These are phyloP conservation scores for Leptogaster cylindrica DNA, from an alignment of 2,888 invertebrate genomes.

Conservation along the genomic window DNA sequence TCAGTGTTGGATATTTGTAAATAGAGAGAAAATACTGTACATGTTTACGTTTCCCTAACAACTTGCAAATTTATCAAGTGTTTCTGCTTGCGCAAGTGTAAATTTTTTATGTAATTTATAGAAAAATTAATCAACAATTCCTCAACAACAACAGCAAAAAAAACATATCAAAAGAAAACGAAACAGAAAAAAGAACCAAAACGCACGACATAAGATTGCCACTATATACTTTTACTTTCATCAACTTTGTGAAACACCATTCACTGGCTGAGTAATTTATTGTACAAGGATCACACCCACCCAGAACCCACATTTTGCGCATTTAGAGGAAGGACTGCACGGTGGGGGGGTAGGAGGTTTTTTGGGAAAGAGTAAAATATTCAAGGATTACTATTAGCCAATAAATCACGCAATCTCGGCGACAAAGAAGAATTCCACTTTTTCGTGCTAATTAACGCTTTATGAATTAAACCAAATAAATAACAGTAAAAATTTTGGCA, in stretches of 20 bases:
- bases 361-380: not conserved
- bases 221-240: not conserved
- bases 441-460: slow-evolving; percentile 40
- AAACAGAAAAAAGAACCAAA: too few species aligned
- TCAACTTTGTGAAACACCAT: not conserved
- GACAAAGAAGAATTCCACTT: not conserved
- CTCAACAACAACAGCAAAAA: not conserved
- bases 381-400: not conserved
- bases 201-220: too few species aligned
- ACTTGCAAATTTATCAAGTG: not conserved
- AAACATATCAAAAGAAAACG: too few species aligned
- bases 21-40: too few species aligned
- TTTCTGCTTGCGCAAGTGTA: slow-evolving; percentile 30
- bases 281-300: not conserved
- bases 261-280: not conserved
- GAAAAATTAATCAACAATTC: slow-evolving; percentile 29
- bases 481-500: not conserved
- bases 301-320: not conserved
- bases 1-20: not conserved
- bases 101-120: slow-evolving; percentile 23
- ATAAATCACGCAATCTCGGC: slow-evolving; percentile 8
- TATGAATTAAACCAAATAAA: slow-evolving; percentile 19
- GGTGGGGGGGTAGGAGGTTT: not conserved
- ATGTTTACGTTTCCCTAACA: not conserved
- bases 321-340: too few species aligned